Percentiles rank a stretch among this genome's conserved stretches.
phyloP scores from a whole-genome alignment of 1,140 invertebrate genomes.

The Sitobion miscanthi region DNA sequence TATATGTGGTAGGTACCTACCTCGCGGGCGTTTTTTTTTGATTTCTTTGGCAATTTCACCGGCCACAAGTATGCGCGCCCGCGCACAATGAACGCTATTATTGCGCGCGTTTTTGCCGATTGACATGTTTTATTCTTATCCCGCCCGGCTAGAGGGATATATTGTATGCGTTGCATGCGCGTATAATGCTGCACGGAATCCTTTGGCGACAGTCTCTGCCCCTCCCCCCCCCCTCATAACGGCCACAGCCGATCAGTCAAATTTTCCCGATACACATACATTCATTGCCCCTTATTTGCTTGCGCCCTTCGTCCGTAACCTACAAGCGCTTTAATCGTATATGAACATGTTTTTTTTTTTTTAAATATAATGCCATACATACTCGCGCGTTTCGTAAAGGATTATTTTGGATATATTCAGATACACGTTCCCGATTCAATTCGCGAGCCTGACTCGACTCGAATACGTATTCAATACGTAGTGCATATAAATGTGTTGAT shows the following conservation, averaged over 20 bases:
- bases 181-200: background rate
- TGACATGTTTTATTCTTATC: constrained; percentile 24
- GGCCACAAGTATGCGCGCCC: background rate
- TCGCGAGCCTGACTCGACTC: too few relatives aligned
- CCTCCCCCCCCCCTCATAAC: background rate
- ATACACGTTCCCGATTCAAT: too few relatives aligned
- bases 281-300: background rate
- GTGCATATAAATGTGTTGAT: too few relatives aligned
- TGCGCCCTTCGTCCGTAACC: background rate
- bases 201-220: background rate
- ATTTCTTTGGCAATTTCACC: constrained; percentile 31
- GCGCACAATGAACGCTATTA: constrained; percentile 22
- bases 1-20: background rate
- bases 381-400: background rate
- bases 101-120: constrained; percentile 1
- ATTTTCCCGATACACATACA: background rate
- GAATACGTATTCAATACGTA: too few relatives aligned
- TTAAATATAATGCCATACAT: background rate
- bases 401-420: background rate
- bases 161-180: background rate
- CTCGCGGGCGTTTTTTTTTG: background rate
- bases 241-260: constrained; percentile 5
- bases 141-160: background rate
- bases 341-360: background rate
- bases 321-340: background rate